Evolutionary conservation across 2,113 vertebrate genomes (phyloP).

Genomic region (Gasterosteus aculeatus): DNA sequence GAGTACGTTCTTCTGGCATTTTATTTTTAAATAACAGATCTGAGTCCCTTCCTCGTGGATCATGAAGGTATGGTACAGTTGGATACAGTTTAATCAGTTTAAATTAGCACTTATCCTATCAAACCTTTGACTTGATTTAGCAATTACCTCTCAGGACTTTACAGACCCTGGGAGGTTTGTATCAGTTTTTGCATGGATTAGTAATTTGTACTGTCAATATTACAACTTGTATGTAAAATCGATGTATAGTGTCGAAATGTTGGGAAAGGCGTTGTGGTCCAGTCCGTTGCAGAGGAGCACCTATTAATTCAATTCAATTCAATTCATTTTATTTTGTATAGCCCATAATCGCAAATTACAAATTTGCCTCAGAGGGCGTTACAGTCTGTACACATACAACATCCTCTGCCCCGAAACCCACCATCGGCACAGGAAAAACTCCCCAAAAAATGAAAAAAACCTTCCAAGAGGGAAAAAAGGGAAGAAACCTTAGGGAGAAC

Average conservation of each 20-base stretch:
- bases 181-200: not conserved
- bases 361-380: too few species aligned
- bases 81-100: not conserved
- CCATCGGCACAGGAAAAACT: too few species aligned
- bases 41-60: not conserved
- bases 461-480: too few species aligned
- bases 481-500: too few species aligned
- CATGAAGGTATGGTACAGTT: not conserved
- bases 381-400: too few species aligned
- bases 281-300: too few species aligned
- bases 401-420: too few species aligned
- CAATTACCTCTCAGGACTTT: not conserved
- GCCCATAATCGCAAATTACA: too few species aligned
- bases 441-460: too few species aligned
- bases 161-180: not conserved
- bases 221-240: not conserved
- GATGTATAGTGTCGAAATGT: not conserved
- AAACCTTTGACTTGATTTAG: not conserved
- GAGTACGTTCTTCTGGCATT: not conserved
- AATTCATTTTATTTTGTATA: too few species aligned
- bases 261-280: not conserved
- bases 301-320: too few species aligned
- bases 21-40: not conserved
- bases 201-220: not conserved
- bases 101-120: not conserved